Evolutionary conservation across 2,888 invertebrate genomes (phyloP), one percentile per base, ranked within the genome.

Genomic region (Trichopria drosophilae): DNA sequence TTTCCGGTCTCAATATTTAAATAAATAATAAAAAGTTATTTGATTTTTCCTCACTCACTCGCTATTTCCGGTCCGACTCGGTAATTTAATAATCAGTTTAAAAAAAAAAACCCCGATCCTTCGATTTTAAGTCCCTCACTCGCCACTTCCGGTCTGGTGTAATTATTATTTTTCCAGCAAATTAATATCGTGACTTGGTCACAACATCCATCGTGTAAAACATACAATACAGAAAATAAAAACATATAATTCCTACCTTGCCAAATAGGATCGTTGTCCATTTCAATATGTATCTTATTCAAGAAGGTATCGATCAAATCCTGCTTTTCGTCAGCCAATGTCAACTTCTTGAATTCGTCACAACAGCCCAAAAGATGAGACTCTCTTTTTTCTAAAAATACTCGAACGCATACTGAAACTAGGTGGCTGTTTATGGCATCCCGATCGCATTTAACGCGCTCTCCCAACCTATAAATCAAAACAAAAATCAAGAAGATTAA

Each of bases 241-340:
- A 63, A 71, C 73, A 28, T 73, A n/a, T n/a, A n/a, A n/a, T n/a
- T n/a, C n/a, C n/a, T n/a, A 82, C 87, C 85, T 77, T 86, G 84
- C 85, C 90, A 87, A 29, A 85, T 81, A 1, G 84, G 81, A 73
- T 87, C 87, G 5, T 81, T 80, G 57, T 84, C 83, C 76, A 92
- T 81, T 66, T 88, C 84, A 1, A 81, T 76, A 58, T 85, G 83
- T 47, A 90, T 80, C 41, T 81, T 81, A 49, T 82, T 82, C 52
- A 96, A 82, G 68, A 93, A 93, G 60, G 84, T 86, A 60, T 91
- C 89, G 59, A 97, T 84, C 61, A 91, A 80, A 75, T 93, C 89
- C 59, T 90, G 90, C 75, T 93, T 94, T 77, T 96, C 96, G 70
- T 97, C 96, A 57, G 93, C 86, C 19, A 91, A 80, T 2, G 83